Evolutionary conservation across 2,888 invertebrate species (phyloP).

Genomic region (Melanotus villosus): DNA sequence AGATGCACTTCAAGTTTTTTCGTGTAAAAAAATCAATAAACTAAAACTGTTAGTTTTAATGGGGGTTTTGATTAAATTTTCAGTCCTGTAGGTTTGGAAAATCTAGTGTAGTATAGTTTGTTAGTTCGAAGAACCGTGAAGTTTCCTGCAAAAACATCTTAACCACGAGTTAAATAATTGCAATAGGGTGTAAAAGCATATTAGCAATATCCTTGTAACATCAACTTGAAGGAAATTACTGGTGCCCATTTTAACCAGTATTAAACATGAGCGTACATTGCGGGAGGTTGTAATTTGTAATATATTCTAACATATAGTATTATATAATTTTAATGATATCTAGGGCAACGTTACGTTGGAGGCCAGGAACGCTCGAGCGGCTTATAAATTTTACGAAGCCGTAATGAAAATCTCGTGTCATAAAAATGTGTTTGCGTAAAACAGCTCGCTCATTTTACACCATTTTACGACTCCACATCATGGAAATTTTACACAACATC

Average conservation of each 20-base stretch:
- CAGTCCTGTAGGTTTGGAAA: no score
- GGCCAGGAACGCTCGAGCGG: constrained; percentile 4
- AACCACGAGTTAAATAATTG: no score
- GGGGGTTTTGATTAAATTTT: no score
- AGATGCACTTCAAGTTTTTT: no score
- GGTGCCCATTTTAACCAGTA: background rate
- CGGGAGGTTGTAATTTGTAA: constrained; percentile 3
- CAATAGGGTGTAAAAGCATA: no score
- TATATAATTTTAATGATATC: constrained; percentile 23
- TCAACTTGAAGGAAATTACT: background rate
- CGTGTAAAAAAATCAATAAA: no score
- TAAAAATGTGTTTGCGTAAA: constrained; percentile 29
- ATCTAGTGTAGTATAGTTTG: no score
- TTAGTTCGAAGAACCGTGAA: no score
- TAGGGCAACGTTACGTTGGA: constrained; percentile 6
- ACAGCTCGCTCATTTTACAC: constrained; percentile 14
- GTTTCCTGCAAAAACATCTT: no score
- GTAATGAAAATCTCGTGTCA: constrained; percentile 27
- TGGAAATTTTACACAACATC: constrained; percentile 27
- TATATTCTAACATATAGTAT: constrained; percentile 16
- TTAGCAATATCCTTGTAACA: no score
- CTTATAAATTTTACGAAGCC: constrained; percentile 25
- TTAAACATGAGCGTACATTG: background rate
- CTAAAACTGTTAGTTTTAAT: no score
- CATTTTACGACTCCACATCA: constrained; percentile 20